Base-by-base conservation (phyloP, 1,140 invertebrate genomes). In the Heterodera carotae region DNA sequence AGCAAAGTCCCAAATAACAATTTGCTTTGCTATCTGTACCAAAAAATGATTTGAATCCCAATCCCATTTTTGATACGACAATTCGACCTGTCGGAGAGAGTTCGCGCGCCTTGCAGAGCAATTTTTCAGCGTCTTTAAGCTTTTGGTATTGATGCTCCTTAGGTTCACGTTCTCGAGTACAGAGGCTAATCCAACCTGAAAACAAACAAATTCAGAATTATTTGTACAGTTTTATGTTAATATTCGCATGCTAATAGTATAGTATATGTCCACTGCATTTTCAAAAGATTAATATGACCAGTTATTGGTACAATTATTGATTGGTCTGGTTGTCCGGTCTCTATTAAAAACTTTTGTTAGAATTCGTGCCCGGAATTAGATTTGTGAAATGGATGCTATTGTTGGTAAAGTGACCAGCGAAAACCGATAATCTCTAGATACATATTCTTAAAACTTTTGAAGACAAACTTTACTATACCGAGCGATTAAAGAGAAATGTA, bases 1-100 rank as follows among this genome's bases (percentile, higher is more conserved):
- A 75, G 34, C 78, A 79, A 33, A 79, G 78, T 10, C 78, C 78
- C 8, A 81, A 22, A 33, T 79, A 79, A 29, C 70, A 77, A 39
- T 77, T 74, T 31, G 72, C 72, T 64, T 74, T 74, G 56, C 72
- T 74, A 62, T 74, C 72, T 74, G 48, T 10, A 43, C 7, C 7
- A 43, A 43, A 7, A 34, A 68, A 25, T 15, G n/a, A 43, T 34
- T 67, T n/a, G n/a, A 68, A 34, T 15, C 15, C 15, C 66, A 22
- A 67, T 15, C 12, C 7, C 12, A 7, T 66, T 66, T 7, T 67
- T 7, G 22, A 67, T 48, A 36, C 22, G 6, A 77, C 80, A 27
- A 33, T 56, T 27, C 77, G 60, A 77, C 79, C 77, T n/a, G 43
- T 31, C 2, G 78, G 78, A 18, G 66, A 48, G 8, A 79, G 36